Base-by-base conservation (phyloP, 2,797 vertebrate genomes). In the Anableps anableps region DNA sequence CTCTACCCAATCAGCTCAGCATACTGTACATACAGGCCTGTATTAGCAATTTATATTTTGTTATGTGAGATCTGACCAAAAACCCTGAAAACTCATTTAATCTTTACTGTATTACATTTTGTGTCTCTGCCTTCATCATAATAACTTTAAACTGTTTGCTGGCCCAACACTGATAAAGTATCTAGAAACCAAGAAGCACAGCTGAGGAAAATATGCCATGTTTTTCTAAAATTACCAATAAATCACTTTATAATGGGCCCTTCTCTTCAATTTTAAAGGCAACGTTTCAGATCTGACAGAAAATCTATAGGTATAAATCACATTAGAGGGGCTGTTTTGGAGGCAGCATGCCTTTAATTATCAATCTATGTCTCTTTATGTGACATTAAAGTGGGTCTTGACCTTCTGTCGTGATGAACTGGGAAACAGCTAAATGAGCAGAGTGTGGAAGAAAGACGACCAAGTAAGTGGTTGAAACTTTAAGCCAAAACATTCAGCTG, bases 291-390 rank as follows among this genome's bases (percentile, higher is more conserved):
- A 97, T 97, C 94, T 96, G 97, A 98, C 98, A 97, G 96, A 96
- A 98, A 98, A 99, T 99, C 98, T 95, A 99, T 99, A 96, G 95
- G 96, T 96, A 98, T 97, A 98, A 98, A 98, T 98, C 97, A 97
- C 96, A 98, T 97, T 97, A 97, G 96, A 95, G 95, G 91, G 94
- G 94, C 96, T 96, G 96, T 96, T 97, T 96, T 97, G 95, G 95
- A 90, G 94, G 94, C 96, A 91, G 95, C 95, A 94, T 95, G 97
- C 95, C 96, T 95, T 94, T 91, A 96, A 98, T 97, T 98, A 98
- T 98, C 97, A 97, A 98, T 98, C 97, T 97, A 95, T 97, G 97
- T 98, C 97, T 98, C 96, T 96, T 97, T 97, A 97, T 94, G 94
- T 94, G 96, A 96, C 93, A 96, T 97, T 96, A 97, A 95, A 96